These are phyloP conservation scores for Melieria omissa DNA, from an alignment of 2,888 invertebrate species.

Conservation along the genomic window DNA sequence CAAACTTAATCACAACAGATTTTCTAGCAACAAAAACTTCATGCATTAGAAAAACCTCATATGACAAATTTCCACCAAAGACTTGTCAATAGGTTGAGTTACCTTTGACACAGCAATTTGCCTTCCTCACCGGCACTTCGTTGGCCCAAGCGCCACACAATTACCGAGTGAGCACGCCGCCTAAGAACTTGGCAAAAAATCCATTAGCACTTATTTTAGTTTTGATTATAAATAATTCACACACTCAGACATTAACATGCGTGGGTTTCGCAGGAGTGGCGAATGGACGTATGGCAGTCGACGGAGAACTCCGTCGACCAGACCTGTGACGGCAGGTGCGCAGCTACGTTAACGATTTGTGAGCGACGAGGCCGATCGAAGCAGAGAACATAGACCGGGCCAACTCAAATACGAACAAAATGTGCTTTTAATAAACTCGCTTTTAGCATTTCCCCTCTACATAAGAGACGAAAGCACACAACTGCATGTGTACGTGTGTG, in stretches of 20 bases:
- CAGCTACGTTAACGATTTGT: too few relatives aligned
- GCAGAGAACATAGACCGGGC: neutral
- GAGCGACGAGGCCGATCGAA: too few relatives aligned
- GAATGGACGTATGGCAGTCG: too few relatives aligned
- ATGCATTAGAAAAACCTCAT: too few relatives aligned
- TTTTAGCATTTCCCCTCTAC: neutral
- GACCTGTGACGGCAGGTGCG: too few relatives aligned
- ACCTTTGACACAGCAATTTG: conserved; percentile 17
- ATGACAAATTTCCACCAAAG: too few relatives aligned
- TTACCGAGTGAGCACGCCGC: conserved; percentile 30
- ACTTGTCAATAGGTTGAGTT: too few relatives aligned
- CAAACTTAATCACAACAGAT: too few relatives aligned
- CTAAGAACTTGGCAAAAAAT: conserved; percentile 42
- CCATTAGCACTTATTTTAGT: conserved; percentile 44
- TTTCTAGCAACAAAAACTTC: too few relatives aligned
- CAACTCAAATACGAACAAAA: neutral
- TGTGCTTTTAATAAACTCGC: conserved; percentile 9
- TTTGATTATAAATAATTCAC: conserved; percentile 42
- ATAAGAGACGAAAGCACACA: too few relatives aligned
- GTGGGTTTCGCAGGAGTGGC: conserved; percentile 15
- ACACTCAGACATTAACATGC: conserved; percentile 49
- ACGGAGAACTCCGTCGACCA: too few relatives aligned
- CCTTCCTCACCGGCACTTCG: neutral
- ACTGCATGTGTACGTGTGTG: neutral
- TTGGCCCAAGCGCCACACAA: conserved; percentile 45